A percentile compares a stretch with the other conserved stretches of the same genome.
phyloP scores from a whole-genome alignment of 2,888 invertebrate species.

The Heliconius erato region DNA sequence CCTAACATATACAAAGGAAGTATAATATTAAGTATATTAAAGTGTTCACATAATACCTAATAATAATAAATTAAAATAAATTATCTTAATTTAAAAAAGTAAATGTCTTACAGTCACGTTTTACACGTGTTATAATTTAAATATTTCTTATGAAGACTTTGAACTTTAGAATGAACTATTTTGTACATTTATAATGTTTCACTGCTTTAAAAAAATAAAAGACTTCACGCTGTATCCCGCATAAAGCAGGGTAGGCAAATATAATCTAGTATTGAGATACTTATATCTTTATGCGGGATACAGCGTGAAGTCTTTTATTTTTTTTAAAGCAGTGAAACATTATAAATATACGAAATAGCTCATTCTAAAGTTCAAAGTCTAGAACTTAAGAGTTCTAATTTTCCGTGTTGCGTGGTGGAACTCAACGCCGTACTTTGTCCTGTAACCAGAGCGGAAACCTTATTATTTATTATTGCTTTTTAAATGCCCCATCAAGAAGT shows the following conservation, averaged over 20 bases:
- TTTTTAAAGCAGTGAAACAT: too few species aligned
- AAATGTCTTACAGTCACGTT: neutral
- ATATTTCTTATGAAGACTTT: neutral
- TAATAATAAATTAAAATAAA: slow-evolving; percentile 14
- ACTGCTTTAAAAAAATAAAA: too few species aligned
- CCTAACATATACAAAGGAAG: too few species aligned
- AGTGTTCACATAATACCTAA: neutral
- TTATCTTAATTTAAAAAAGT: neutral
- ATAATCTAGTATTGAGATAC: neutral
- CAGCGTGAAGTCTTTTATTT: too few species aligned
- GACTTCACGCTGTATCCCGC: neutral
- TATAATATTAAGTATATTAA: neutral
- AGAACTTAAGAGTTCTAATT: too few species aligned
- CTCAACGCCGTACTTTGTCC: neutral
- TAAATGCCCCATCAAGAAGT: too few species aligned
- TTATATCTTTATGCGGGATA: too few species aligned
- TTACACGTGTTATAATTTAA: neutral
- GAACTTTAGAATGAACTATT: neutral
- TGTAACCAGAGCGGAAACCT: neutral
- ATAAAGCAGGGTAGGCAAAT: neutral
- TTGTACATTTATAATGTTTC: too few species aligned
- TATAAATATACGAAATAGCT: too few species aligned
- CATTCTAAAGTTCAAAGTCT: too few species aligned
- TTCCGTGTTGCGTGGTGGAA: neutral
- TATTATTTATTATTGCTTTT: too few species aligned